Evolutionary conservation across 2,888 invertebrate genomes (phyloP).

Genomic region (Choristoneura rosaceana): DNA sequence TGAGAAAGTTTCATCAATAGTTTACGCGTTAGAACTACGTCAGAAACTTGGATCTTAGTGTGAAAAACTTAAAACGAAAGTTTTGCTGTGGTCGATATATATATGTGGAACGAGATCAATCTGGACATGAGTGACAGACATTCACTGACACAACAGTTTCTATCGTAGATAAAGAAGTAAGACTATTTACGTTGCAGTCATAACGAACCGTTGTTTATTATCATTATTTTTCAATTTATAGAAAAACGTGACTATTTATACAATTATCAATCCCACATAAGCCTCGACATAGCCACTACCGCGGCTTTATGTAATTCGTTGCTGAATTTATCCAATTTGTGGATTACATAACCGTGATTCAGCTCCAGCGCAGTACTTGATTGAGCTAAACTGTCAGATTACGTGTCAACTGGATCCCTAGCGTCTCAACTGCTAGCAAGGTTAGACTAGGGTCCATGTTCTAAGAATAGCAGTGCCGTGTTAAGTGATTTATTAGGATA

Average conservation of each 20-base stretch:
- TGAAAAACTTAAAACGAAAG: not conserved
- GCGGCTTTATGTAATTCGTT: conserved; percentile 17
- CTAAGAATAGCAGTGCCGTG: conserved; percentile 47
- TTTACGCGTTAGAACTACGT: not conserved
- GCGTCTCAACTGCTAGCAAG: conserved; percentile 51
- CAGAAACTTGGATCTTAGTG: not conserved
- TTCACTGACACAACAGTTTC: not conserved
- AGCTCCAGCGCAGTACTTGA: conserved; percentile 34
- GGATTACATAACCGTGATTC: conserved; percentile 44
- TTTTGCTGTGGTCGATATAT: not conserved
- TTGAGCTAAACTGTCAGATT: conserved; percentile 44
- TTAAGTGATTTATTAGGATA: conserved; percentile 31
- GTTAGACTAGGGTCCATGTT: conserved; percentile 50
- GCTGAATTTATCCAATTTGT: conserved; percentile 41
- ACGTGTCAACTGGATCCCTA: conserved; percentile 44
- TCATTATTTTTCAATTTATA: not conserved
- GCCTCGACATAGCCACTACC: not conserved
- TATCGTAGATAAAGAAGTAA: no score
- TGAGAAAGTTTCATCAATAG: not conserved
- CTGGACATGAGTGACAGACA: not conserved
- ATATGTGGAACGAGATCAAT: not conserved
- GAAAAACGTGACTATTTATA: conserved; percentile 3
- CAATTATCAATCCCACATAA: conserved; percentile 4
- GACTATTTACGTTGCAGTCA: not conserved
- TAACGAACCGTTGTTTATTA: not conserved